These are phyloP conservation scores for Pseudochaenichthys georgianus DNA, from an alignment of 2,797 vertebrate genomes.

Conservation along the genomic window DNA sequence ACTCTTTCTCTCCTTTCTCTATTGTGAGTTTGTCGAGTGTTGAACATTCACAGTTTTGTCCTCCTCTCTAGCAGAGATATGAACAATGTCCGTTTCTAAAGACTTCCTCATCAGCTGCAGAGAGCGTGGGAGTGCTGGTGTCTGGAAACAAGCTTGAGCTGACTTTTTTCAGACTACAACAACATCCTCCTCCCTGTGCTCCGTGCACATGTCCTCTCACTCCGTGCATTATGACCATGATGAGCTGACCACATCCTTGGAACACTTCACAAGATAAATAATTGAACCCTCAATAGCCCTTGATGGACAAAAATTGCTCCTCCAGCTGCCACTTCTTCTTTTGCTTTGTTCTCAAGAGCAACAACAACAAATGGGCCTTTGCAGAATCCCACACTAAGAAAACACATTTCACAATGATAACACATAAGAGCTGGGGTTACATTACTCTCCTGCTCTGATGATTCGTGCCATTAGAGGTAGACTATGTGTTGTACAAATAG, in stretches of 20 bases:
- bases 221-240: conserved; percentile 80
- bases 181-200: conserved; percentile 78
- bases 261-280: conserved; percentile 86
- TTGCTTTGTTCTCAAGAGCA: conserved; percentile 85
- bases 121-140: conserved; percentile 82
- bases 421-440: conserved; percentile 82
- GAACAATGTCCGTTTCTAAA: conserved; percentile 77
- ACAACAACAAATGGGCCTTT: conserved; percentile 83
- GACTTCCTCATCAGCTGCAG: conserved; percentile 77
- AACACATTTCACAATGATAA: conserved; percentile 84
- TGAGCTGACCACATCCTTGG: conserved; percentile 84
- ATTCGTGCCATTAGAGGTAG: conserved; percentile 83
- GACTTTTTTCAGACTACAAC: conserved; percentile 76
- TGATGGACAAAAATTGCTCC: conserved; percentile 86
- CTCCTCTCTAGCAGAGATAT: conserved; percentile 71
- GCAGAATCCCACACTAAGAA: conserved; percentile 79
- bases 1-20: conserved; percentile 26
- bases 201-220: conserved; percentile 75
- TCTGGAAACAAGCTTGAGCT: conserved; percentile 83
- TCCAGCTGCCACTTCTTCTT: conserved; percentile 83
- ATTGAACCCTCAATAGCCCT: conserved; percentile 84
- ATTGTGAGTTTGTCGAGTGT: conserved; percentile 45
- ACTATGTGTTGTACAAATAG: conserved; percentile 82
- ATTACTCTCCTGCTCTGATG: conserved; percentile 81
- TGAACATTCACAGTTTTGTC: conserved; percentile 51